Conservation (phyloP, 2,113 vertebrate genomes). For the Ailurus styani region DNA sequence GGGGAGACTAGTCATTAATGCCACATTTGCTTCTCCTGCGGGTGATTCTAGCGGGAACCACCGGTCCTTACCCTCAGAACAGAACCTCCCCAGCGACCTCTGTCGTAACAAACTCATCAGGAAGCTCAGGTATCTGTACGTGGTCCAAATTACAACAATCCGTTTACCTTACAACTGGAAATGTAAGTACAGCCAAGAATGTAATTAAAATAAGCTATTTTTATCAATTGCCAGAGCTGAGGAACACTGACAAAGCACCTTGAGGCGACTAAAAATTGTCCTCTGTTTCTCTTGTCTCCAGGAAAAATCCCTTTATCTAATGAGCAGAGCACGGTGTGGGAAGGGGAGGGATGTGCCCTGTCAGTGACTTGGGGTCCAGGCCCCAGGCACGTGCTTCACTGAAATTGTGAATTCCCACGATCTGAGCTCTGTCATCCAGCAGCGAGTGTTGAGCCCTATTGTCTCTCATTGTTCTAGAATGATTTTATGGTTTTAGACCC, state of each 20-base stretch:
- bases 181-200: background rate
- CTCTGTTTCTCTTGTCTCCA: background rate
- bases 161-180: background rate
- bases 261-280: background rate
- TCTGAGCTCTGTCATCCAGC: background rate
- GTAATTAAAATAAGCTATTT: background rate
- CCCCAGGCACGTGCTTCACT: background rate
- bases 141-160: background rate
- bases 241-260: background rate
- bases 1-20: background rate
- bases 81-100: background rate
- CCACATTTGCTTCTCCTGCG: background rate
- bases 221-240: background rate
- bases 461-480: background rate
- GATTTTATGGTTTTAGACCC: background rate
- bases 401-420: background rate
- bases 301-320: background rate
- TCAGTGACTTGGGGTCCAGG: background rate
- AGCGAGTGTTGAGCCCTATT: background rate
- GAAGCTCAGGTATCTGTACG: background rate
- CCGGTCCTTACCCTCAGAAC: background rate
- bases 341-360: background rate
- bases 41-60: background rate
- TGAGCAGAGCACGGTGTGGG: background rate
- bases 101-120: background rate